Evolutionary conservation across 2,888 invertebrate species (phyloP), one percentile per base, ranked within the genome.

Genomic region (Philonicus albiceps): DNA sequence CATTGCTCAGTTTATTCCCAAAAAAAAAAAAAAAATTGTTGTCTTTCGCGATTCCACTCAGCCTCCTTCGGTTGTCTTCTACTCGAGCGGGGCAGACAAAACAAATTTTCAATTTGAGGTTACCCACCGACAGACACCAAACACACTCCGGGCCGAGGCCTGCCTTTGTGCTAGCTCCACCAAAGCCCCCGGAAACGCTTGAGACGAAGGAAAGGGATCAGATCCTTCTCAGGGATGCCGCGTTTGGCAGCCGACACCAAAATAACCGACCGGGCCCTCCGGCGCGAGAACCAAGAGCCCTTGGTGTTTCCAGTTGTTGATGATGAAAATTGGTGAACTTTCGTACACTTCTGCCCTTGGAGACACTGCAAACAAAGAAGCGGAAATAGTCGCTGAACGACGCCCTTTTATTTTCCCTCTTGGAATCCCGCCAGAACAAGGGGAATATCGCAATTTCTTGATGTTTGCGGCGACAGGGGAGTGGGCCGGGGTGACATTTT

Each of bases 361-460:
- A 64, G 64, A 83, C 81, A 37, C 19, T 64, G 64, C 81, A 83
- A 83, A 83, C 64, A 83, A 83, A 83, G 34, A 83, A 64, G 37
- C 81, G 81, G 81, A 83, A 83, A 83, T 83, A 34, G 55, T 83
- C 22, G 81, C 81, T 64, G 81, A 83, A 64, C 81, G 81, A 83
- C 81, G 81, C 81, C 81, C 81, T 81, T 81, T 55, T 81, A 81
- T 81, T 81, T 81, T 37, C 64, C 37, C 11, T 19, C 19, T 64
- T 83, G 81, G 81, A 83, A 16, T n/a, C 2, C 64, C 53, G 81
- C 81, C 81, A 83, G n/a, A 34, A 55, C 30, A 55, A 37, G 34
- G 34, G 64, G 37, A 83, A 34, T 31, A 83, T 83, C 64, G 64
- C 81, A 83, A 64, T 64, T 64, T 64, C 64, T 64, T 64, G 64